Percentiles rank a stretch among this genome's conserved stretches.
phyloP scores from a whole-genome alignment of 2,797 vertebrate species.

The Typhlichthys subterraneus region DNA sequence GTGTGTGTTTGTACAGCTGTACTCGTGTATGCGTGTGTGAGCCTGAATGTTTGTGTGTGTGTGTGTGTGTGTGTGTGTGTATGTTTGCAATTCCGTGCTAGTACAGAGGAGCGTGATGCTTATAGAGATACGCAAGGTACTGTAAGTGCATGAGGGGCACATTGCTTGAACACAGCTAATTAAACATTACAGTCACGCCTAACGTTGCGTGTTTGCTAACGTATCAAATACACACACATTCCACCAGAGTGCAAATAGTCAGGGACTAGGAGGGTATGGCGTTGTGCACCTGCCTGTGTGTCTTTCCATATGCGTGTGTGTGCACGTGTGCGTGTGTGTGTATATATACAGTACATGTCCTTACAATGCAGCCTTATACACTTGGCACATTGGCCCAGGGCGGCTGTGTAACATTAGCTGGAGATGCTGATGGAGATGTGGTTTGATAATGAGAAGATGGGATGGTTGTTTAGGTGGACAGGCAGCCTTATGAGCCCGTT shows the following conservation, averaged over 20 bases:
- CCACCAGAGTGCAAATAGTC: constrained; percentile 5
- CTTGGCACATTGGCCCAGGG: constrained; percentile 7
- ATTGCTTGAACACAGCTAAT: constrained; percentile 31
- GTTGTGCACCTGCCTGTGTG: not conserved
- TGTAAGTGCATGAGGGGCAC: constrained; percentile 28
- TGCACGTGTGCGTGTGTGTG: constrained; percentile 33
- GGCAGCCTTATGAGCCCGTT: constrained; percentile 7
- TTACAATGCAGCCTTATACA: constrained; percentile 23
- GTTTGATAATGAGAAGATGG: constrained; percentile 36
- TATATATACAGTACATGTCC: constrained; percentile 21
- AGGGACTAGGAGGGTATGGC: constrained; percentile 13
- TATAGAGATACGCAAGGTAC: constrained; percentile 32
- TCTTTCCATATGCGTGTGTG: not conserved
- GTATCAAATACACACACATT: constrained; percentile 24
- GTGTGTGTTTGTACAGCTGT: constrained; percentile 37
- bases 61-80: not conserved
- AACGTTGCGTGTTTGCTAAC: constrained; percentile 17
- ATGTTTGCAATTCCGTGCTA: constrained; percentile 24
- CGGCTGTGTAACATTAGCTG: constrained; percentile 33
- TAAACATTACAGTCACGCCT: constrained; percentile 38
- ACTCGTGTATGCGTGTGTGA: constrained; percentile 27
- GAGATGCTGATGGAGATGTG: constrained; percentile 43
- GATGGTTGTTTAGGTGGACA: constrained; percentile 19
- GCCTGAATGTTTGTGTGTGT: not conserved
- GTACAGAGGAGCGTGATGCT: constrained; percentile 48